Conservation (phyloP, 2,797 vertebrate genomes). For the Chaetodon trifasciatus region DNA sequence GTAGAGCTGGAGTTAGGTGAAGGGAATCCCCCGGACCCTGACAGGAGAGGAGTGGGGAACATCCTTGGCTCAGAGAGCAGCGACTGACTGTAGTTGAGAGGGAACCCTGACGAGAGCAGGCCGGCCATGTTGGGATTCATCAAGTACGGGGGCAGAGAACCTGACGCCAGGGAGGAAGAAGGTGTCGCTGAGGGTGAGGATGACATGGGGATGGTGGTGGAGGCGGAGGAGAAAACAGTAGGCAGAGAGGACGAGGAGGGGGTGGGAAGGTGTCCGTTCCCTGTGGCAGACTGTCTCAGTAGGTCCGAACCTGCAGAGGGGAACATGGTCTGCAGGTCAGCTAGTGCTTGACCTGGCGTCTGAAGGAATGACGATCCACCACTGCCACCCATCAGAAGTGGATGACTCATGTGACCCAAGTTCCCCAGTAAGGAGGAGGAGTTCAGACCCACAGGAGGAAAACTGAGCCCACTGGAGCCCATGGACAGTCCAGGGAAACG, state of each 20-base stretch:
- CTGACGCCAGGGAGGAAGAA: conserved; percentile 89
- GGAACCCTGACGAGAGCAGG: conserved; percentile 90
- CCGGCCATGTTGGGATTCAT: conserved; percentile 93
- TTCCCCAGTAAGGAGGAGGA: conserved; percentile 88
- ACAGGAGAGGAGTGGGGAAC: conserved; percentile 88
- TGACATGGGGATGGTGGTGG: conserved; percentile 89
- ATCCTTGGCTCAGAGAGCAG: conserved; percentile 93
- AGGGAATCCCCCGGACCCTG: conserved; percentile 82
- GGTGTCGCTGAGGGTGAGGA: conserved; percentile 85
- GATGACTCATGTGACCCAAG: conserved; percentile 91
- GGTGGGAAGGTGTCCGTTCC: conserved; percentile 85
- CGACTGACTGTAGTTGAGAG: conserved; percentile 93
- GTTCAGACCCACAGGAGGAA: conserved; percentile 91
- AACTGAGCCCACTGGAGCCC: conserved; percentile 87
- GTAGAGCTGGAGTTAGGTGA: conserved; percentile 73
- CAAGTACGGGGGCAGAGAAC: conserved; percentile 92
- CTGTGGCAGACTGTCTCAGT: conserved; percentile 86
- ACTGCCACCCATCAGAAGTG: conserved; percentile 90
- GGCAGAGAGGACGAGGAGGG: conserved; percentile 88
- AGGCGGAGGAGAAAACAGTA: conserved; percentile 77
- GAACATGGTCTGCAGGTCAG: conserved; percentile 94
- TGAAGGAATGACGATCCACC: conserved; percentile 92
- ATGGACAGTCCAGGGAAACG: conserved; percentile 88
- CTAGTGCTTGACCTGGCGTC: conserved; percentile 90
- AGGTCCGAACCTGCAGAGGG: conserved; percentile 91